phyloP scores from a whole-genome alignment of 2,888 invertebrate genomes.

The Caenorhabditis uteleia region DNA sequence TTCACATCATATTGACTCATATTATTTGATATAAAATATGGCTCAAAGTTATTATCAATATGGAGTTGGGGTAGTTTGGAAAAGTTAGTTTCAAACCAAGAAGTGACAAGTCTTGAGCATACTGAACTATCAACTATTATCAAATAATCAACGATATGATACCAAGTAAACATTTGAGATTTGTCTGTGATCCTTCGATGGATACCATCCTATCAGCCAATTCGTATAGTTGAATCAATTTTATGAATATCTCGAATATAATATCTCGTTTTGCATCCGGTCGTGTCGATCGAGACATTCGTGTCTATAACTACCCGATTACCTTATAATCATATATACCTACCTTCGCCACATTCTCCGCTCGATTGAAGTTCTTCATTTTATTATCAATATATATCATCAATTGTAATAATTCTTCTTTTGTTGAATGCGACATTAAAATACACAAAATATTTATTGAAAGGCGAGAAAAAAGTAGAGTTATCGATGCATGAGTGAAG shows the following conservation, averaged over 20 bases:
- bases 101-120: slow-evolving; percentile 6
- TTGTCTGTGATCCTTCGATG: slow-evolving; percentile 24
- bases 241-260: slow-evolving; percentile 21
- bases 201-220: slow-evolving; percentile 18
- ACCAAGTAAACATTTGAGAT: slow-evolving; percentile 33
- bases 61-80: slow-evolving; percentile 4
- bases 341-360: slow-evolving; percentile 11
- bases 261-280: slow-evolving; percentile 2
- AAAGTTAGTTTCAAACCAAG: slow-evolving; percentile 12
- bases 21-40: background rate
- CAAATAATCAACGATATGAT: background rate
- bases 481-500: background rate
- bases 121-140: slow-evolving; percentile 5
- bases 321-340: background rate
- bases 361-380: slow-evolving; percentile 8
- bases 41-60: slow-evolving; percentile 9
- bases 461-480: background rate
- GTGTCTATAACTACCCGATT: background rate
- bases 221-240: slow-evolving; percentile 16
- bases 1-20: slow-evolving; percentile 2
- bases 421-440: slow-evolving; percentile 14
- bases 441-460: slow-evolving; percentile 2
- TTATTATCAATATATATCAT: slow-evolving; percentile 5
- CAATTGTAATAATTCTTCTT: slow-evolving; percentile 19
- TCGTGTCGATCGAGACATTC: no score